Percentiles rank a stretch among this genome's conserved stretches.
phyloP scores from a whole-genome alignment of 2,888 invertebrate genomes.

The Agrenia bidenticulata region DNA sequence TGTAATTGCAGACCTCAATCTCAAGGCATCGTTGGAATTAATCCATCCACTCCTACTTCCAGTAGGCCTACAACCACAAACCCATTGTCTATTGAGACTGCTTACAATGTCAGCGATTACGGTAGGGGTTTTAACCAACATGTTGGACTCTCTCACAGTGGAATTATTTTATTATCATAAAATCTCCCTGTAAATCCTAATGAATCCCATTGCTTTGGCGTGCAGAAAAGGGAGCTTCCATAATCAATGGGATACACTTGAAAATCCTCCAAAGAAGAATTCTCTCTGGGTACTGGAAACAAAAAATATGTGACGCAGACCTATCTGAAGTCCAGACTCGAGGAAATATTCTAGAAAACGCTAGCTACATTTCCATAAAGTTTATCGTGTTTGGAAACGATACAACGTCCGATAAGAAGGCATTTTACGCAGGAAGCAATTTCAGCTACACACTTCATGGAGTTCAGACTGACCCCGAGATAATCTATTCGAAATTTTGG shows the following conservation, averaged over 20 bases:
- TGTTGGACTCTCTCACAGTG: too few species aligned
- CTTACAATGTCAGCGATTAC: too few species aligned
- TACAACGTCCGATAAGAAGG: not conserved
- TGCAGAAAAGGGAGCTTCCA: not conserved
- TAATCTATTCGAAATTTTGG: not conserved
- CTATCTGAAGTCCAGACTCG: not conserved
- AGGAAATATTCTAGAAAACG: not conserved
- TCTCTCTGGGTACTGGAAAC: not conserved
- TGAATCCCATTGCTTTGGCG: not conserved
- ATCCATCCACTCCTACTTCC: too few species aligned
- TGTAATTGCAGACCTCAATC: not conserved
- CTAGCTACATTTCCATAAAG: not conserved
- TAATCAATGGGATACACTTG: not conserved
- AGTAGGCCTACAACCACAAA: too few species aligned
- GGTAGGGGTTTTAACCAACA: too few species aligned
- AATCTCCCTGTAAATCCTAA: too few species aligned
- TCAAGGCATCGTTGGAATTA: too few species aligned
- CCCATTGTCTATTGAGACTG: too few species aligned
- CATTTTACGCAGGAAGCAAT: not conserved
- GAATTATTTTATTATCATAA: too few species aligned
- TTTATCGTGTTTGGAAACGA: not conserved
- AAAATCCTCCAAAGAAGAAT: not conserved
- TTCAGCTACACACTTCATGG: not conserved
- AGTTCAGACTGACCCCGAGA: not conserved
- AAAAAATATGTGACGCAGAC: not conserved